Percentiles rank a stretch among this genome's conserved stretches.
Evolutionary conservation across 92 coral and sea anemone species (phyloP).

Genomic region (Anthopleura xanthogrammica): DNA sequence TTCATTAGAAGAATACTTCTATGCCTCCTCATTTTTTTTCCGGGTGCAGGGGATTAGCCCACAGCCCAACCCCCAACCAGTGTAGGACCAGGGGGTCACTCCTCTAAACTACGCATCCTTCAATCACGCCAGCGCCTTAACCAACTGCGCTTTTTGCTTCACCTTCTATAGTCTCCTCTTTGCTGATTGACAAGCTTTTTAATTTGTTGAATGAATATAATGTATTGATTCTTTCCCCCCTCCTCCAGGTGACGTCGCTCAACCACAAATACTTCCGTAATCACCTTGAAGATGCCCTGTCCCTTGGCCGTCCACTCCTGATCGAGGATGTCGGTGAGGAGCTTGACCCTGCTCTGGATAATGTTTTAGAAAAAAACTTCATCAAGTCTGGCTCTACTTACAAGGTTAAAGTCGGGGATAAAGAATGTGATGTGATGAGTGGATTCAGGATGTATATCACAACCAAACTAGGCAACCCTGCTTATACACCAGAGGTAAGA

Average conservation of each 20-base stretch:
- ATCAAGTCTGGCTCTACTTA: slow-evolving; percentile 88
- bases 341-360: slow-evolving; percentile 87
- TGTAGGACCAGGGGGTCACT: no score
- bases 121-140: background rate
- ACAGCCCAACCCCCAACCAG: no score
- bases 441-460: slow-evolving; percentile 86
- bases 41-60: no score
- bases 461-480: slow-evolving; percentile 87
- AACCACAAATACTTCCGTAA: slow-evolving; percentile 91
- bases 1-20: no score
- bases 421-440: slow-evolving; percentile 87
- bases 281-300: slow-evolving; percentile 77
- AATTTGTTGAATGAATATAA: background rate
- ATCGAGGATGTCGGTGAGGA: slow-evolving; percentile 93
- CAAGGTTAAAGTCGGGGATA: slow-evolving; percentile 92
- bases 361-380: slow-evolving; percentile 83
- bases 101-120: no score
- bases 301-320: slow-evolving; percentile 82
- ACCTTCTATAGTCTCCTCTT: background rate
- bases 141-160: background rate
- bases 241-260: slow-evolving; percentile 69
- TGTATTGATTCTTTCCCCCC: background rate
- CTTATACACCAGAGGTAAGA: slow-evolving; percentile 84
- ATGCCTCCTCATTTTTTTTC: no score
- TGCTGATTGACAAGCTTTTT: background rate